These are phyloP conservation scores for Drosophila cognata DNA, from an alignment of 2,888 invertebrate genomes.

Conservation along the genomic window DNA sequence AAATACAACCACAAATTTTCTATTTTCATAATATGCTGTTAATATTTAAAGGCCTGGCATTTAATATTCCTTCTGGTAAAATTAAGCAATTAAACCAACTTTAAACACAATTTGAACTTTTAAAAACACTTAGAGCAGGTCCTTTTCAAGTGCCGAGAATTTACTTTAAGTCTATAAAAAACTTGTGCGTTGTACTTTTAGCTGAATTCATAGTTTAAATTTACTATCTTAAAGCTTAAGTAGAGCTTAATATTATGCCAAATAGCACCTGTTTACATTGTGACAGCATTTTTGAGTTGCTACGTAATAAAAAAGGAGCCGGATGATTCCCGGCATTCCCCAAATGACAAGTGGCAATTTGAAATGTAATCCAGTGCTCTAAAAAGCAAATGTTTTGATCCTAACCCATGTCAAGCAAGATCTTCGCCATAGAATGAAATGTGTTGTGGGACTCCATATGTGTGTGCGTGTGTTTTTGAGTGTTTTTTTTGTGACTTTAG, in stretches of 20 bases:
- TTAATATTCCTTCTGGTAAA: background rate
- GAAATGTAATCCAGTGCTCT: slow-evolving; percentile 39
- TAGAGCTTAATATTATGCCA: background rate
- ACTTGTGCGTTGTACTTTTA: no score
- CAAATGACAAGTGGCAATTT: slow-evolving; percentile 41
- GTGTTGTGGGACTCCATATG: slow-evolving; percentile 18
- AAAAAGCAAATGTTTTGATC: slow-evolving; percentile 17
- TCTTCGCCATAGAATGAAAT: slow-evolving; percentile 28
- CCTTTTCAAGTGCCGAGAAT: background rate
- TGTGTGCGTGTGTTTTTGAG: slow-evolving; percentile 2
- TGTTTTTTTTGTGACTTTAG: slow-evolving; percentile 39
- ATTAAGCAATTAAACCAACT: background rate
- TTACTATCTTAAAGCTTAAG: background rate
- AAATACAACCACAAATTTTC: background rate
- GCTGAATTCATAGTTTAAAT: background rate
- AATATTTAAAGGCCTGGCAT: background rate
- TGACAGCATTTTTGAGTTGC: slow-evolving; percentile 6
- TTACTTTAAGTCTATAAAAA: background rate
- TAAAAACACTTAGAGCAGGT: background rate
- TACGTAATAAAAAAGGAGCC: background rate
- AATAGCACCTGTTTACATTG: slow-evolving; percentile 6
- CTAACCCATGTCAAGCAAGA: slow-evolving; percentile 56
- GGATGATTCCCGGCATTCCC: slow-evolving; percentile 9
- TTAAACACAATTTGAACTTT: background rate
- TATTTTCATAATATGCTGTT: background rate